phyloP scores from a whole-genome alignment of 2,797 vertebrate genomes.

The Sebastes diaconus region DNA sequence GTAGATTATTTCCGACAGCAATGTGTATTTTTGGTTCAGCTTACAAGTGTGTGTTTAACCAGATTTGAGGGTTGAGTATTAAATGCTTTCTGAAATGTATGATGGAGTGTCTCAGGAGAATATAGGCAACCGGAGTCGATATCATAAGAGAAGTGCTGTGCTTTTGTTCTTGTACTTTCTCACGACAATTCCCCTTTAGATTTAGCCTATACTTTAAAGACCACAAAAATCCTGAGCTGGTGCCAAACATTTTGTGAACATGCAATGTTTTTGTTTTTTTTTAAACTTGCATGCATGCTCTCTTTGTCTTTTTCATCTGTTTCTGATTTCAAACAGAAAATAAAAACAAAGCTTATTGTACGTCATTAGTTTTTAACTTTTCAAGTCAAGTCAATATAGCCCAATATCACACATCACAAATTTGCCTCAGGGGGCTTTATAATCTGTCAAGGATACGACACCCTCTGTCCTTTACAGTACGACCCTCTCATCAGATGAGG shows the following conservation, averaged over 20 bases:
- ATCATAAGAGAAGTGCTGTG: constrained; percentile 20
- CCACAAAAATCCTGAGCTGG: constrained; percentile 45
- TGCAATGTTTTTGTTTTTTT: constrained; percentile 2
- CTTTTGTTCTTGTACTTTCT: constrained; percentile 21
- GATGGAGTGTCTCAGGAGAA: constrained; percentile 27
- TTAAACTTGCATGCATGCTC: not conserved
- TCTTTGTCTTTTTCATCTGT: not conserved
- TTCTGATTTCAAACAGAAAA: constrained; percentile 16
- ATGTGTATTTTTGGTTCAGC: constrained; percentile 21
- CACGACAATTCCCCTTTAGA: constrained; percentile 35
- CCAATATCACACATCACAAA: too few species aligned
- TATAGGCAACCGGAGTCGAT: constrained; percentile 4
- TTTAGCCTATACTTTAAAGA: constrained; percentile 47
- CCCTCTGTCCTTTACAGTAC: too few species aligned
- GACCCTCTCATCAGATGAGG: not conserved
- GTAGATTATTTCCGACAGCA: constrained; percentile 43
- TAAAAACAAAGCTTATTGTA: not conserved
- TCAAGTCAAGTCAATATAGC: not conserved
- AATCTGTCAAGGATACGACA: too few species aligned
- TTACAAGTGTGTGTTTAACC: constrained; percentile 1
- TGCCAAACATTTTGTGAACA: constrained; percentile 47
- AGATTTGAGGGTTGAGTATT: constrained; percentile 30
- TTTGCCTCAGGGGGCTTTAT: too few species aligned
- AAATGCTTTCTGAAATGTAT: constrained; percentile 25
- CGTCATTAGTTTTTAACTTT: not conserved